Base-by-base conservation (phyloP, 2,797 vertebrate genomes). In the Benthosema pterotum region DNA sequence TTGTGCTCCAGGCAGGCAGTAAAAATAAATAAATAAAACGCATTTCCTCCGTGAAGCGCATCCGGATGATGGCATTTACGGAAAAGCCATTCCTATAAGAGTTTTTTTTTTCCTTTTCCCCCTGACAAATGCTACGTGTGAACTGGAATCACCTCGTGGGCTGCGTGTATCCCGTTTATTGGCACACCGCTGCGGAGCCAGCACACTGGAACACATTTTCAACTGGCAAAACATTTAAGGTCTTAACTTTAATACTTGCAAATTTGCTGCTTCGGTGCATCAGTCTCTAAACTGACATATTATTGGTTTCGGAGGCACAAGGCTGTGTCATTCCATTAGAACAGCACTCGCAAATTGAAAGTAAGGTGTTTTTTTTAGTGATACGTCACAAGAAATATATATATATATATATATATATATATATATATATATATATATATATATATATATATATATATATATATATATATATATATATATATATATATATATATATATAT, bases 171-270 rank as follows among this genome's bases (percentile, higher is more conserved):
- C 50, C 2, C 42, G 46, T 60, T 60, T 49, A 28, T 43, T 72
- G 49, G 63, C 60, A 19, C 48, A 42, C 66, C 61, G 65, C 69
- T 75, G 69, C 53, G 60, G 13, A 9, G 38, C 16, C 32, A 2
- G 46, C 25, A 49, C 22, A 55, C 79, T 82, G 80, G 32, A 38
- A 38, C 32, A 38, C 32, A 11, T 38, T 38, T n/a, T 9, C 77
- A 57, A 82, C 80, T 77, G 77, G 55, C 47, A n/a, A 14, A 54
- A 54, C 61, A 73, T 72, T 62, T 65, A 66, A 71, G 54, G 77
- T 77, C 71, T 83, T 81, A 80, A 82, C 71, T 85, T 85, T 83
- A 87, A 87, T 50, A 88, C 82, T 81, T 80, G 75, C 79, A 73
- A 75, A 67, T 45, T 1, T 71, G 73, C 76, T 80, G 73, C 79